Evolutionary conservation across 2,888 invertebrate species (phyloP).

Genomic region (Meiosimyza decipiens): DNA sequence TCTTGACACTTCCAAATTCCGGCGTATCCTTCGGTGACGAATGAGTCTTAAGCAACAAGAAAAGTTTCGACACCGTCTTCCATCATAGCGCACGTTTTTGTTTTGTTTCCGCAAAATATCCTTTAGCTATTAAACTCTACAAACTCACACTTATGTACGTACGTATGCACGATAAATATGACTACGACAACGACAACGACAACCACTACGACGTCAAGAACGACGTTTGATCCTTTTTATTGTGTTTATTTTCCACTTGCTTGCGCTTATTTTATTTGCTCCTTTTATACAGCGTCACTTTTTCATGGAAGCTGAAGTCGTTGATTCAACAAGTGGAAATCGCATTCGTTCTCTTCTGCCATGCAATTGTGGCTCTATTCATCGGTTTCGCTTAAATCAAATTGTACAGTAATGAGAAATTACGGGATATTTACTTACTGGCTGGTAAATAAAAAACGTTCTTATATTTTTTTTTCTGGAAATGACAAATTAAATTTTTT

Average conservation of each 20-base stretch:
- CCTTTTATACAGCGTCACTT: slow-evolving; percentile 2
- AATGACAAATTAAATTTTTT: no score
- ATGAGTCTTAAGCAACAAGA: slow-evolving; percentile 5
- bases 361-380: neutral
- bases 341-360: slow-evolving; percentile 37
- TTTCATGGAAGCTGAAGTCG: slow-evolving; percentile 2
- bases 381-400: neutral
- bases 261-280: slow-evolving; percentile 14
- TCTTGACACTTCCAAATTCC: slow-evolving; percentile 16
- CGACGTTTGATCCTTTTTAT: slow-evolving; percentile 29
- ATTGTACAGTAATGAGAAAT: slow-evolving; percentile 16
- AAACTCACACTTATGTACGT: neutral
- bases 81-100: neutral
- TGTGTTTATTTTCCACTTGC: slow-evolving; percentile 35
- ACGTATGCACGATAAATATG: neutral
- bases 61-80: slow-evolving; percentile 12
- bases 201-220: neutral
- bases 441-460: no score
- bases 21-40: slow-evolving; percentile 1
- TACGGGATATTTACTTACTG: neutral
- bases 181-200: neutral
- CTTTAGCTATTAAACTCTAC: slow-evolving; percentile 17
- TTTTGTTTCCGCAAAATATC: neutral
- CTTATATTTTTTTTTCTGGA: no score
- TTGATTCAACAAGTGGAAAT: slow-evolving; percentile 59